A percentile compares a stretch with the other conserved stretches of the same genome.
These are phyloP conservation scores for Panagrolaimus sp. DNA, from an alignment of 1,140 invertebrate genomes.

Conservation along the genomic window DNA sequence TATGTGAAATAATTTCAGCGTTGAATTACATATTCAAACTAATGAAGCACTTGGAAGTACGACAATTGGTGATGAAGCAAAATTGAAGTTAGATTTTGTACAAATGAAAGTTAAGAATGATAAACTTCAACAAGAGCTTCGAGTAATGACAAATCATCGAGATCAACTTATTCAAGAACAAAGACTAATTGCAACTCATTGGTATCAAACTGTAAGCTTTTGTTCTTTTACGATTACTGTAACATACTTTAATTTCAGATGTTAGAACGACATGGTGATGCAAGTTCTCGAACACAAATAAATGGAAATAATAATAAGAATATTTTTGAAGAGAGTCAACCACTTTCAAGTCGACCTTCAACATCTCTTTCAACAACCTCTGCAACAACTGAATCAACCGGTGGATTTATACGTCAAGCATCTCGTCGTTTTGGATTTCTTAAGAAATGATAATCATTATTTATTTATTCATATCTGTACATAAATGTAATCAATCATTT, in stretches of 20 bases:
- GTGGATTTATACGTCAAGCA: background rate
- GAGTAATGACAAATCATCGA: constrained; percentile 9
- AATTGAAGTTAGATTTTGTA: constrained; percentile 9
- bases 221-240: background rate
- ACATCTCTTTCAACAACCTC: background rate
- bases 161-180: constrained; percentile 12
- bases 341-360: background rate
- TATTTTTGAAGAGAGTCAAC: background rate
- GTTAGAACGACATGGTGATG: constrained; percentile 3
- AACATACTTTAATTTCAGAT: constrained; percentile 1
- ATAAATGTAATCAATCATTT: no score
- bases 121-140: background rate
- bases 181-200: constrained; percentile 1
- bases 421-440: background rate
- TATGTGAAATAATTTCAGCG: no score
- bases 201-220: constrained; percentile 13
- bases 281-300: background rate
- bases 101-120: constrained; percentile 9
- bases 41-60: constrained; percentile 4
- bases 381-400: background rate
- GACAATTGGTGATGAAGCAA: constrained; percentile 10
- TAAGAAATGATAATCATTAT: no score
- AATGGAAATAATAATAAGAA: no score
- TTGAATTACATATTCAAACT: constrained; percentile 11
- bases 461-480: no score